Conservation (phyloP, 2,888 invertebrate species). For the Protophormia terraenovae region DNA sequence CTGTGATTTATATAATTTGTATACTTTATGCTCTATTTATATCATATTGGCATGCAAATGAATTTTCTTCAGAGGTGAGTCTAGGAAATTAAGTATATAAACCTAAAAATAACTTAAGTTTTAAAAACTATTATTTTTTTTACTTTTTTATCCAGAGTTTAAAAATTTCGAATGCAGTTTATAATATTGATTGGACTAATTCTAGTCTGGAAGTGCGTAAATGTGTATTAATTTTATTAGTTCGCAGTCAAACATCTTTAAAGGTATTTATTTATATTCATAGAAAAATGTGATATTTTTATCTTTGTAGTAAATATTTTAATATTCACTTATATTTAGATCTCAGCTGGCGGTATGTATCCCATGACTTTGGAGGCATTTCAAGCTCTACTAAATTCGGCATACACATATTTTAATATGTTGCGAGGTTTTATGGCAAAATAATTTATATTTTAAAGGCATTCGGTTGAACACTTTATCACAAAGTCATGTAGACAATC, state of each 20-base stretch:
- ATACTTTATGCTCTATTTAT: constrained; percentile 68
- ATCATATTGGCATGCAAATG: constrained; percentile 71
- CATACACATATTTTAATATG: constrained; percentile 72
- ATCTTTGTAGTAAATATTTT: too few species aligned
- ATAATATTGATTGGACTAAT: constrained; percentile 66
- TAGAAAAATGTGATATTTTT: too few species aligned
- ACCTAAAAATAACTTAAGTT: too few species aligned
- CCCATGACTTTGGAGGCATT: constrained; percentile 72
- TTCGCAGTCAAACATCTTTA: constrained; percentile 69
- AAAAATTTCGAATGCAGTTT: constrained; percentile 69
- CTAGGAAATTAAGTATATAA: neutral
- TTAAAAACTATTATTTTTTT: too few species aligned
- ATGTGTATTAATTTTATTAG: constrained; percentile 66
- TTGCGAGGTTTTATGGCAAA: constrained; percentile 58
- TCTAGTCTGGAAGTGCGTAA: constrained; percentile 62
- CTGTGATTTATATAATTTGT: constrained; percentile 64
- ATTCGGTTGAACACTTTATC: too few species aligned
- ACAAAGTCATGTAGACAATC: neutral
- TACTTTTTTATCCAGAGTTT: constrained; percentile 63
- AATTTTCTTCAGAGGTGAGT: constrained; percentile 70
- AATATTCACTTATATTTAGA: constrained; percentile 45
- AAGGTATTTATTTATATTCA: too few species aligned
- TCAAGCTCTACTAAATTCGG: constrained; percentile 69
- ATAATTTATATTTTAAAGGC: neutral
- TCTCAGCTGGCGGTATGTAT: constrained; percentile 70